A percentile compares a stretch with the other conserved stretches of the same genome.
phyloP scores from a whole-genome alignment of 2,113 vertebrate species.

The Campylomormyrus tamandua region DNA sequence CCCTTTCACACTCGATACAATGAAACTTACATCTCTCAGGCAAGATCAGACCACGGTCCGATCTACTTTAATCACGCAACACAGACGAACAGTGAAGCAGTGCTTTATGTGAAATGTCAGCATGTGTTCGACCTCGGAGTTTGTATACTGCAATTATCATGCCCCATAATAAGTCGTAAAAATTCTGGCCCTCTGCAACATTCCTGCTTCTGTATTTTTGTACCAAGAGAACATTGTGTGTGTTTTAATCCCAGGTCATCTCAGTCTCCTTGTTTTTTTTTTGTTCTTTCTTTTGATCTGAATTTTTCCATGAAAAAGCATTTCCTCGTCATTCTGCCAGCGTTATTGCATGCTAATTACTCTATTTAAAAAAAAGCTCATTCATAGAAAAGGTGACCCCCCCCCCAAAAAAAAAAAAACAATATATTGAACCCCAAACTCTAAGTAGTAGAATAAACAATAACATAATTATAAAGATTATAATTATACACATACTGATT shows the following conservation, averaged over 20 bases:
- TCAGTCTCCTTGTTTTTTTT: neutral
- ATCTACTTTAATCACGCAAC: neutral
- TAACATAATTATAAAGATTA: neutral
- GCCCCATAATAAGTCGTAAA: neutral
- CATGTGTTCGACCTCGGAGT: neutral
- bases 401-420: neutral
- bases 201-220: neutral
- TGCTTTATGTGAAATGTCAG: neutral
- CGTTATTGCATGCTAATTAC: neutral
- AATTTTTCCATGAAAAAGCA: neutral
- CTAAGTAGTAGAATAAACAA: neutral
- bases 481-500: conserved; percentile 36
- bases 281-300: neutral
- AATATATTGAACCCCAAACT: neutral
- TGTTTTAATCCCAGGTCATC: neutral
- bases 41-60: neutral
- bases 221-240: neutral
- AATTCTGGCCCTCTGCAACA: neutral
- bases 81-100: neutral
- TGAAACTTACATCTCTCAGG: neutral
- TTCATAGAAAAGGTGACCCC: neutral
- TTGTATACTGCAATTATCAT: neutral
- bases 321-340: neutral
- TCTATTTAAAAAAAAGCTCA: neutral
- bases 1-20: neutral